Evolutionary conservation across 2,113 vertebrate genomes (phyloP), one percentile per base, ranked within the genome.

Genomic region (Strix uralensis): DNA sequence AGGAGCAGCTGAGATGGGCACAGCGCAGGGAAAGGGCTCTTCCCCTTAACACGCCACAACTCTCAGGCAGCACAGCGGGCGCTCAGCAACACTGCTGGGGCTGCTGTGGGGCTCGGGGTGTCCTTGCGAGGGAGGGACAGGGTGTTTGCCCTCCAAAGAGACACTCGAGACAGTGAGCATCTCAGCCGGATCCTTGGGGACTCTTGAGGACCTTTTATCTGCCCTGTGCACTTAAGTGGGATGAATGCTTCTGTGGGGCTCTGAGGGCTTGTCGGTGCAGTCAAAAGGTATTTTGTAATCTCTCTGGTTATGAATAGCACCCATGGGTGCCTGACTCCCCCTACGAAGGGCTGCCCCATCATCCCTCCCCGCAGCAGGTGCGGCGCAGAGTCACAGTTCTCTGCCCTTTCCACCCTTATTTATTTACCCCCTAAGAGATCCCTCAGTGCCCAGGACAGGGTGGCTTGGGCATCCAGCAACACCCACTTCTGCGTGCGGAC

Each of bases 391-490:
- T 7, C 11, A 2, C 0, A 0, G 13, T 12, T 22, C 5, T 77
- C 54, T 81, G 27, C 11, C 54, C n/a, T 78, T 77, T 30, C 54
- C 26, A 52, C 19, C 30, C 5, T 17, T 16, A 16, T 30, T 85
- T 75, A 62, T 70, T 69, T 38, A 63, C 13, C 29, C 21, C 12
- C 11, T 5, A 11, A 72, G 51, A 47, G 34, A 46, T 19, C 36
- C 21, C 52, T 81, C 2, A 0, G 18, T 73, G 59, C 49, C 40
- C 51, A 58, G 84, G 38, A 51, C 72, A 58, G 32, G 32, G 59
- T 20, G 46, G 17, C 27, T 42, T 70, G 92, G 65, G 81, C 73
- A 95, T 96, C 87, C 78, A 96, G 70, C 65, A 79, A 91, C 96
- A 97, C 91, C 78, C 58, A 92, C 96, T 97, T 91, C 40, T 92